phyloP scores from a whole-genome alignment of 2,888 invertebrate genomes.

The Spisula solida region DNA sequence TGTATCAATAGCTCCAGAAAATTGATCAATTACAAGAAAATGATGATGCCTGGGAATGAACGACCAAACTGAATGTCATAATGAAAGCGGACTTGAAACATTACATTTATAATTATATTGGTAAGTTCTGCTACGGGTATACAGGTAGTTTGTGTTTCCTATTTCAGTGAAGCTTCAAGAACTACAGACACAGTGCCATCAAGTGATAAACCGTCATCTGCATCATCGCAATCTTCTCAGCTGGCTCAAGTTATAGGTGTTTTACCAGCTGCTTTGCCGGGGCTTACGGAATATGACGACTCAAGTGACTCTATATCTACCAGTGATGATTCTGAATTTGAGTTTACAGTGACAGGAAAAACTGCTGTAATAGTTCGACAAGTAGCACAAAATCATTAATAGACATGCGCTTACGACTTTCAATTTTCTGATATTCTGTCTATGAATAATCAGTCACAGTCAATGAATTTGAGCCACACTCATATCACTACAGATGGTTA shows the following conservation, averaged over 20 bases:
- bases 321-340: slow-evolving; percentile 79
- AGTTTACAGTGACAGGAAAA: slow-evolving; percentile 57
- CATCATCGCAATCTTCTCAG: slow-evolving; percentile 3
- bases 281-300: slow-evolving; percentile 79
- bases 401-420: not conserved
- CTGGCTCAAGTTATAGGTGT: slow-evolving; percentile 79
- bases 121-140: no score
- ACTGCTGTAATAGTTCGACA: slow-evolving; percentile 30
- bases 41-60: no score
- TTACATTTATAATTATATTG: no score
- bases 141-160: not conserved
- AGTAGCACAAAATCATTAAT: slow-evolving; percentile 37
- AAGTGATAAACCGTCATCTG: not conserved
- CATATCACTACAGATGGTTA: no score
- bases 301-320: slow-evolving; percentile 80
- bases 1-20: no score
- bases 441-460: not conserved
- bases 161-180: slow-evolving; percentile 4
- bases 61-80: no score
- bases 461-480: no score
- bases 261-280: slow-evolving; percentile 80
- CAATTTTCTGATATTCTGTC: not conserved
- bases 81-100: no score
- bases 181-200: not conserved
- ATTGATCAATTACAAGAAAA: no score